Evolutionary conservation across 2,113 vertebrate genomes (phyloP), one percentile per base, ranked within the genome.

Genomic region (Gallinago jamesoni): DNA sequence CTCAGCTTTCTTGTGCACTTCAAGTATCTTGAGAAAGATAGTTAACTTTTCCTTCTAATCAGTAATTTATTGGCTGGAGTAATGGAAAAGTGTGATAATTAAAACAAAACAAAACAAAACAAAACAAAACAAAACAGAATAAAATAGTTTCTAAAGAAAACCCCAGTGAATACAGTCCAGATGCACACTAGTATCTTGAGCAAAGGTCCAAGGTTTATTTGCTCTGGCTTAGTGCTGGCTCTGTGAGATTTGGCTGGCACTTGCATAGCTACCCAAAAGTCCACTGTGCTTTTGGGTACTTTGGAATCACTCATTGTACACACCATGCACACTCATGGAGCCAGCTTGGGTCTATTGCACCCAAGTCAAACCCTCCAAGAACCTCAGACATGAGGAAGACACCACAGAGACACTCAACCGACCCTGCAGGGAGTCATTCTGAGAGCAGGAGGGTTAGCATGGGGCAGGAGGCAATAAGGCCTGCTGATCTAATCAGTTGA

Each of bases 161-260:
- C 2, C 5, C 10, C 43, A 55, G 5, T 62, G 30, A 78, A 75
- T 33, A 33, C 6, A 78, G 62, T 84, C 95, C 52, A 95, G 66
- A 82, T 5, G 28, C 43, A 64, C 57, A 37, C 30, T 52, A 48
- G 25, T 82, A 43, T 78, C 39, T 82, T 64, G 60, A 84, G 45
- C 67, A 76, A 91, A 90, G 37, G 74, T 75, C 62, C 62, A 79
- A 48, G 50, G 24, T 87, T 77, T 84, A 83, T 41, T 68, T 22
- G 60, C 47, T 78, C 43, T 70, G 41, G 37, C 55, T 92, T 67
- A 86, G 68, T 0, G 0, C 45, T 81, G 23, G 52, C 72, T 91
- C 48, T 94, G 87, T 48, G 68, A 41, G 27, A 75, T 68, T 72
- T 87, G 77, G 28, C 35, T 20, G 63, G 33, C 14, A 50, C 30